These are phyloP conservation scores for Diglossa brunneiventris DNA, from an alignment of 2,113 vertebrate genomes.

Conservation along the genomic window DNA sequence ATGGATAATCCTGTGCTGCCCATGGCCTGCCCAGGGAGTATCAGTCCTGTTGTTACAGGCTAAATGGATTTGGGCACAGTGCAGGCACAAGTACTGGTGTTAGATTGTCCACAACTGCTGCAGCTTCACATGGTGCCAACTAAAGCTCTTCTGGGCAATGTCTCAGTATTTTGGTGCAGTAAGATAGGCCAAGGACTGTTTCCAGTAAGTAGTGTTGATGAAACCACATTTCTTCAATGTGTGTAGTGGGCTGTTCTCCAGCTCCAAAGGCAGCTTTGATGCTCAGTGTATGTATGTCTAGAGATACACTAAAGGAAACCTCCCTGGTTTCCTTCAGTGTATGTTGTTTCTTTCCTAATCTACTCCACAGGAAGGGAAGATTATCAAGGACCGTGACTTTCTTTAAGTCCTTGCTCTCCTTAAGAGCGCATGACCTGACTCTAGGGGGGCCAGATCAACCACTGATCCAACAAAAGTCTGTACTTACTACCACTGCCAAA, in stretches of 20 bases:
- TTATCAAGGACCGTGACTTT: not conserved
- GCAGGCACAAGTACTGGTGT: fast-evolving
- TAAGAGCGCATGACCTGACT: not conserved
- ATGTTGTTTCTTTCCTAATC: not conserved
- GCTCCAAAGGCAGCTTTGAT: not conserved
- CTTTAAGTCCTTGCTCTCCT: not conserved
- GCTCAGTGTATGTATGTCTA: not conserved
- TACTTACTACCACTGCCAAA: not conserved
- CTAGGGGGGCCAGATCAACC: not conserved
- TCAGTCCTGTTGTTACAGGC: not conserved
- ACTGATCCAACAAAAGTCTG: not conserved
- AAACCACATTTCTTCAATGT: not conserved
- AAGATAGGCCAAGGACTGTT: not conserved
- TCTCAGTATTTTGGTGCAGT: not conserved
- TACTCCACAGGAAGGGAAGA: not conserved
- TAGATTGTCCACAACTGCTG: not conserved
- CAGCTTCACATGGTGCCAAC: not conserved
- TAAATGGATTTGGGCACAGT: not conserved
- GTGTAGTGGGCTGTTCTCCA: not conserved
- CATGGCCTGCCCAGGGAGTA: not conserved
- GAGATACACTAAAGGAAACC: not conserved
- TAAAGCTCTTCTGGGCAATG: not conserved
- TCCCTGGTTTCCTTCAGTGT: not conserved
- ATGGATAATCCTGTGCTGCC: not conserved
- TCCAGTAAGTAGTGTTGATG: not conserved